Evolutionary conservation across 2,797 vertebrate species (phyloP).

Genomic region (Mallotus villosus): DNA sequence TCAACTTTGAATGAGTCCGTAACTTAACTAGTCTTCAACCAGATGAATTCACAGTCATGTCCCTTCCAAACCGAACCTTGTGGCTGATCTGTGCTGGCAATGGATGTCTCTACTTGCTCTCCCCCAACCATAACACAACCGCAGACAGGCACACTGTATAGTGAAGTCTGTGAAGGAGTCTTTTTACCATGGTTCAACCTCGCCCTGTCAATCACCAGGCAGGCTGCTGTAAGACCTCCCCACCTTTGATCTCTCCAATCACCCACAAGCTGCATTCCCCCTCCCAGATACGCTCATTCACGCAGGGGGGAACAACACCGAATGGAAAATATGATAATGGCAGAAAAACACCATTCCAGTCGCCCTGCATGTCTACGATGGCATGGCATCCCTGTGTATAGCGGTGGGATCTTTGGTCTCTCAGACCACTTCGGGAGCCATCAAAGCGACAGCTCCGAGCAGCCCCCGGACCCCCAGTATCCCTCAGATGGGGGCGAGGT

Average conservation of each 20-base stretch:
- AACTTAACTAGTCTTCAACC: too few species aligned
- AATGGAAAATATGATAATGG: conserved; percentile 45
- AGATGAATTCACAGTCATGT: too few species aligned
- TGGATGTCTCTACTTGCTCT: not conserved
- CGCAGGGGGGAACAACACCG: conserved; percentile 52
- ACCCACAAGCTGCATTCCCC: not conserved
- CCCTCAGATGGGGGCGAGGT: conserved; percentile 40
- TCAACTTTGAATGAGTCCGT: too few species aligned
- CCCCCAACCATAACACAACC: not conserved
- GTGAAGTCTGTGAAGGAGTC: too few species aligned
- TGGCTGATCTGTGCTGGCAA: not conserved
- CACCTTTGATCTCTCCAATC: conserved; percentile 46
- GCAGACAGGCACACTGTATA: not conserved
- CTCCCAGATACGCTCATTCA: not conserved
- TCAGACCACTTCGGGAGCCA: conserved; percentile 33
- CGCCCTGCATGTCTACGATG: conserved; percentile 60
- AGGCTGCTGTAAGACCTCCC: conserved; percentile 17
- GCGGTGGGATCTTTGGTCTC: conserved; percentile 42
- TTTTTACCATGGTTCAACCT: not conserved
- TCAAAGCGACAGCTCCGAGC: conserved; percentile 64
- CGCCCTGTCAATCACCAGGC: conserved; percentile 1
- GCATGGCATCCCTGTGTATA: conserved; percentile 61
- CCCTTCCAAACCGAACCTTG: too few species aligned
- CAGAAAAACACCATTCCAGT: conserved; percentile 33
- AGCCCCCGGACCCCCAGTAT: conserved; percentile 22